phyloP scores from a whole-genome alignment of 2,113 vertebrate species.

The Eidolon helvum region DNA sequence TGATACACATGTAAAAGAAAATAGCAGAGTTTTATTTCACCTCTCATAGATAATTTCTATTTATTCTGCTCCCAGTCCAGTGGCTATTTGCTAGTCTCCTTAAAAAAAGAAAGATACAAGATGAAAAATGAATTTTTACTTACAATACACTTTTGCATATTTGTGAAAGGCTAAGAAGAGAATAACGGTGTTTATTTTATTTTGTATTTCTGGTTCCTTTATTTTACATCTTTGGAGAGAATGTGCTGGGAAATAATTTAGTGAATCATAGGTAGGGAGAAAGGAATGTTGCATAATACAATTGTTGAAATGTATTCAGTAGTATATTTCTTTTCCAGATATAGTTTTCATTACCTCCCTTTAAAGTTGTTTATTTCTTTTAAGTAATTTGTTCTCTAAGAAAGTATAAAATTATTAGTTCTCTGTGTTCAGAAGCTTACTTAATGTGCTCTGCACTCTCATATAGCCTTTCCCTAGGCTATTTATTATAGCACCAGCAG shows the following conservation, averaged over 20 bases:
- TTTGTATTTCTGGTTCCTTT: not conserved
- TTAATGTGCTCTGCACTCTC: slow-evolving; percentile 6
- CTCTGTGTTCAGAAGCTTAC: not conserved
- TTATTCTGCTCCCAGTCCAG: not conserved
- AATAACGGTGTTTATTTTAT: not conserved
- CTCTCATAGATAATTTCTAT: not conserved
- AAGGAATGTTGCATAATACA: not conserved
- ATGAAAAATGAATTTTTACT: not conserved
- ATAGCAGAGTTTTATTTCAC: not conserved
- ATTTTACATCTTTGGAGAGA: not conserved
- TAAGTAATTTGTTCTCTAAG: not conserved
- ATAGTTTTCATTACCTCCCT: not conserved
- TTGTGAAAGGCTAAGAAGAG: not conserved
- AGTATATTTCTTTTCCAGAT: not conserved
- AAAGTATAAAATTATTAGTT: slow-evolving; percentile 43
- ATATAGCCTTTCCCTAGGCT: slow-evolving; percentile 8
- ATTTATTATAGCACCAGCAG: slow-evolving; percentile 43
- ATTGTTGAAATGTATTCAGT: not conserved
- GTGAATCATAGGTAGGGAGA: not conserved
- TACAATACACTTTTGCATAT: not conserved
- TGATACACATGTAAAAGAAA: not conserved
- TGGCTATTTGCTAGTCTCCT: not conserved
- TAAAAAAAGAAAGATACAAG: not conserved
- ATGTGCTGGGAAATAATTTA: not conserved
- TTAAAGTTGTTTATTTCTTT: slow-evolving; percentile 53